phyloP scores from a whole-genome alignment of 2,888 invertebrate genomes.

The Scelioninae gen. 2 region DNA sequence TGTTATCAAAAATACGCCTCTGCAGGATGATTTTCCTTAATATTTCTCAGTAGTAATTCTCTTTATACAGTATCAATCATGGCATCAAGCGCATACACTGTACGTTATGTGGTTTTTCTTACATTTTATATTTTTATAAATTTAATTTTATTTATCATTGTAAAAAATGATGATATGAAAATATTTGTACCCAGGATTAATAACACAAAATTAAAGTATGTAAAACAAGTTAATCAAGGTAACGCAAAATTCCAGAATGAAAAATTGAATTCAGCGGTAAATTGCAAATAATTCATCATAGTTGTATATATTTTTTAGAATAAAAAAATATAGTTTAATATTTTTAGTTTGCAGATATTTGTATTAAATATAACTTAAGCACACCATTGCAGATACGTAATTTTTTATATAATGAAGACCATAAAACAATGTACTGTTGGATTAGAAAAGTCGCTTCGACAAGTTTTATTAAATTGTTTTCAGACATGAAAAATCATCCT shows the following conservation, averaged over 20 bases:
- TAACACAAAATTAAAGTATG: conserved; percentile 21
- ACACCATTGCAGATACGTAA: conserved; percentile 64
- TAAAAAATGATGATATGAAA: conserved; percentile 44
- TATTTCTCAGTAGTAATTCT: conserved; percentile 13
- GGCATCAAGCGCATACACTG: conserved; percentile 46
- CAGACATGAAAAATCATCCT: conserved; percentile 66
- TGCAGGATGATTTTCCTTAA: conserved; percentile 24
- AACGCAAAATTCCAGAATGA: conserved; percentile 1
- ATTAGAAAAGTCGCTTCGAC: conserved; percentile 74
- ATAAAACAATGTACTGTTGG: conserved; percentile 72
- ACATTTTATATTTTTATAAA: conserved; percentile 42
- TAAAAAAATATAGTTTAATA: too few relatives aligned
- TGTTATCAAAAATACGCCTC: conserved; percentile 55
- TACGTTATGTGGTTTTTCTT: conserved; percentile 36
- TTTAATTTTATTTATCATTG: conserved; percentile 49
- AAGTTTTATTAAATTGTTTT: conserved; percentile 73
- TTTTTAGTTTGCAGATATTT: conserved; percentile 63
- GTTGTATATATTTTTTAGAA: neutral
- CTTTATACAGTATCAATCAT: conserved; percentile 29
- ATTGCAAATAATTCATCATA: neutral
- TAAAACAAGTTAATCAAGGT: conserved; percentile 12
- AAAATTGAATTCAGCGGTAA: conserved; percentile 9
- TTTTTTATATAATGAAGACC: conserved; percentile 68
- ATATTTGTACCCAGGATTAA: conserved; percentile 33
- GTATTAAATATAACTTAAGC: conserved; percentile 68